A percentile compares a stretch with the other conserved stretches of the same genome.
Evolutionary conservation across 1,140 invertebrate genomes (phyloP).

Genomic region (Polypedilum pembai): DNA sequence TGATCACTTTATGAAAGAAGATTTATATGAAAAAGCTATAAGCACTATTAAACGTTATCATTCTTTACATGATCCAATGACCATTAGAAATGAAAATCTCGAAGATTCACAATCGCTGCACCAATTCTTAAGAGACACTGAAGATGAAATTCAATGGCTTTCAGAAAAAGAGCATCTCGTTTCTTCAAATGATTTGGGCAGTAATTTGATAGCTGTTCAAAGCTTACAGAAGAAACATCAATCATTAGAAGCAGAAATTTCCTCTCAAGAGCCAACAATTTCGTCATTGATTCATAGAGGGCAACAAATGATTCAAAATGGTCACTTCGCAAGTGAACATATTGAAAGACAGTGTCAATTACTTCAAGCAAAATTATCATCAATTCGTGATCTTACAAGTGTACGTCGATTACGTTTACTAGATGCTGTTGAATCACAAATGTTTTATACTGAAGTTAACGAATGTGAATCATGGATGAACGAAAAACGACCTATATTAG

Average conservation of each 20-base stretch:
- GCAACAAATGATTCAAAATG: constrained; percentile 68
- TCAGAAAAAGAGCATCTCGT: constrained; percentile 79
- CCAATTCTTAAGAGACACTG: constrained; percentile 75
- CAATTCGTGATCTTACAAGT: constrained; percentile 62
- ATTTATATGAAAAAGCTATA: constrained; percentile 66
- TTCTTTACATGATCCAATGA: constrained; percentile 78
- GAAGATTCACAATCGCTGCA: constrained; percentile 79
- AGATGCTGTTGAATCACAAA: constrained; percentile 79
- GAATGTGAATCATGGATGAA: constrained; percentile 83
- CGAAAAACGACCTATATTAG: constrained; percentile 69
- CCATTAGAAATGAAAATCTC: constrained; percentile 80
- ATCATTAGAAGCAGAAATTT: constrained; percentile 72
- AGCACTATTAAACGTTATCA: constrained; percentile 67
- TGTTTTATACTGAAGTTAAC: constrained; percentile 77
- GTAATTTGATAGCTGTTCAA: constrained; percentile 78
- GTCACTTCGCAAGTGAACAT: constrained; percentile 69
- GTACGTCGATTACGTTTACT: constrained; percentile 61
- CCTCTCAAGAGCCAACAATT: constrained; percentile 73
- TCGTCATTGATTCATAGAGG: constrained; percentile 61
- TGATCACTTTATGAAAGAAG: constrained; percentile 77
- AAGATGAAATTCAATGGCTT: constrained; percentile 80
- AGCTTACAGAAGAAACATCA: constrained; percentile 95
- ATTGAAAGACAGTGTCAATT: constrained; percentile 49
- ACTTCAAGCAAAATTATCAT: constrained; percentile 55
- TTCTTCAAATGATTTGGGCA: constrained; percentile 66